phyloP scores from a whole-genome alignment of 2,113 vertebrate genomes.

The Scartelaos histophorus region DNA sequence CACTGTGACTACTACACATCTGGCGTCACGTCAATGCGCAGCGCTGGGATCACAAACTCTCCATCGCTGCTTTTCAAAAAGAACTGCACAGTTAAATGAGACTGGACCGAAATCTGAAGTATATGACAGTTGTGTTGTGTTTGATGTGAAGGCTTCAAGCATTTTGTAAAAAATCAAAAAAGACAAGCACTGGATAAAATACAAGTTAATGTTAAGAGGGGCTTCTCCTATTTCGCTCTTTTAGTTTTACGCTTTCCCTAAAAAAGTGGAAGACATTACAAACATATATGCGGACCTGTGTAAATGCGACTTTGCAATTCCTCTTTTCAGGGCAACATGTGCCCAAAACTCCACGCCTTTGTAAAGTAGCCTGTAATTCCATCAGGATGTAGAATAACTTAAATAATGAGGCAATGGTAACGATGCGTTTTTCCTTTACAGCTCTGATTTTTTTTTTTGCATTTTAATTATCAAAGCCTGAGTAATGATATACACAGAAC shows the following conservation, averaged over 20 bases:
- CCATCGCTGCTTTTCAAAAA: constrained; percentile 1
- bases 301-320: no score
- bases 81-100: background rate
- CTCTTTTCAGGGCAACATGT: no score
- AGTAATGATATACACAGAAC: background rate
- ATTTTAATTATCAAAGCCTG: background rate
- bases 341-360: background rate
- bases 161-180: background rate
- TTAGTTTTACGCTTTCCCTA: background rate
- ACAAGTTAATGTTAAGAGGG: background rate
- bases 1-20: constrained; percentile 3
- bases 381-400: background rate
- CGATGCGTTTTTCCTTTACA: background rate
- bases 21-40: constrained; percentile 12
- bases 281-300: background rate
- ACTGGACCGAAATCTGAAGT: constrained; percentile 2
- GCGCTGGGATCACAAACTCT: constrained; percentile 1
- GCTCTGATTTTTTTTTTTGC: background rate
- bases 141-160: background rate
- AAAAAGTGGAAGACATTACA: background rate
- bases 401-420: background rate
- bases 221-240: background rate
- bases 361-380: background rate
- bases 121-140: background rate
- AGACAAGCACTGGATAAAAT: background rate